Conservation (phyloP, 1,140 invertebrate genomes). For the Caerostris extrusa region DNA sequence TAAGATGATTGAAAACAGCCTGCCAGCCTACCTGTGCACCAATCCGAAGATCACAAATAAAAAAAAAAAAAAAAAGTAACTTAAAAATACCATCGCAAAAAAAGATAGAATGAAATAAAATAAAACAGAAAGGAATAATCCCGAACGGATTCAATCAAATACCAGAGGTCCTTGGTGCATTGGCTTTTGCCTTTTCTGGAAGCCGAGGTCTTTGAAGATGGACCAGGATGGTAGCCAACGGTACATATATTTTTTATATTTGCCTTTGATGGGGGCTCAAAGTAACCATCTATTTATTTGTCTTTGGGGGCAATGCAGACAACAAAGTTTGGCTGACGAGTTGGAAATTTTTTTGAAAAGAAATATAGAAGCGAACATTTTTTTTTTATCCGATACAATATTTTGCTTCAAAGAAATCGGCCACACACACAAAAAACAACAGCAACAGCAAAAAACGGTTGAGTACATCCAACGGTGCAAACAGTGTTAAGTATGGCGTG, state of each 20-base stretch:
- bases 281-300: slow-evolving; percentile 71
- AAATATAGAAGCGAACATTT: neutral
- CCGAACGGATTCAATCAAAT: slow-evolving; percentile 57
- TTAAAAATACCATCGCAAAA: neutral
- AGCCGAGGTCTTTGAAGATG: slow-evolving; percentile 37
- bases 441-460: neutral
- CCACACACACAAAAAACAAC: neutral
- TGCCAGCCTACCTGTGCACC: neutral
- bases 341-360: slow-evolving; percentile 31
- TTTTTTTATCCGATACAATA: slow-evolving; percentile 46
- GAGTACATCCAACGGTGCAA: neutral
- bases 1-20: too few species aligned
- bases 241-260: slow-evolving; percentile 24
- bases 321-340: slow-evolving; percentile 65
- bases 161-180: slow-evolving; percentile 34
- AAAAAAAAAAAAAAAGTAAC: slow-evolving; percentile 28
- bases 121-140: slow-evolving; percentile 13
- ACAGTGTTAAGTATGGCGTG: slow-evolving; percentile 64
- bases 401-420: slow-evolving; percentile 18
- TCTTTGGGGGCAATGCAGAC: slow-evolving; percentile 33
- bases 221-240: neutral
- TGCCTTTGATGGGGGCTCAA: slow-evolving; percentile 46
- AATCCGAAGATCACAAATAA: neutral
- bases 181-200: slow-evolving; percentile 17
- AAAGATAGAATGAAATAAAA: slow-evolving; percentile 22